These are phyloP conservation scores for Microplitis deprimator DNA, from an alignment of 2,888 invertebrate genomes.

Conservation along the genomic window DNA sequence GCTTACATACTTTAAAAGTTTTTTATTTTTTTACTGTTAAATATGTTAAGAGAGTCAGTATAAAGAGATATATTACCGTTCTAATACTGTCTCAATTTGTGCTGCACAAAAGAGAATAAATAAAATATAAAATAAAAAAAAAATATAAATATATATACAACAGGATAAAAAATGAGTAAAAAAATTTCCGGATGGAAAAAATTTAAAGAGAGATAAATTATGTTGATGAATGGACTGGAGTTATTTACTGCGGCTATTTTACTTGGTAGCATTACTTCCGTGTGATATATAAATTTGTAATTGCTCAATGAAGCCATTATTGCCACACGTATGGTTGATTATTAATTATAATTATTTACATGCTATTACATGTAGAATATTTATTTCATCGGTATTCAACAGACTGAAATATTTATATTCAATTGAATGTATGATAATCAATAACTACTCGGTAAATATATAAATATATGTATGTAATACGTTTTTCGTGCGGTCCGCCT, in stretches of 20 bases:
- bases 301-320: neutral
- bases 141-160: neutral
- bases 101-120: neutral
- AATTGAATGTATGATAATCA: constrained; percentile 1
- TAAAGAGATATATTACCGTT: neutral
- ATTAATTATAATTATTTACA: neutral
- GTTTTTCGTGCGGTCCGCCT: neutral
- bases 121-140: neutral
- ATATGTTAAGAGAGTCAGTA: constrained; percentile 1
- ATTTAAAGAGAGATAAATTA: neutral
- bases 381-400: constrained; percentile 2
- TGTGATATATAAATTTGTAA: neutral
- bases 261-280: neutral
- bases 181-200: neutral
- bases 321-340: neutral
- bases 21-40: constrained; percentile 2
- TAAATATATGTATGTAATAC: neutral
- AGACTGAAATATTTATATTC: constrained; percentile 8
- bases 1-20: constrained; percentile 8
- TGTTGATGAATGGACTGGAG: neutral
- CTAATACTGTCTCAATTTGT: neutral
- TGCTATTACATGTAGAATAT: neutral
- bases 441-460: neutral
- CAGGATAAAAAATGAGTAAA: neutral
- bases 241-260: constrained; percentile 13